phyloP scores from a whole-genome alignment of 2,797 vertebrate species.

The Chaenodraco wilsoni region DNA sequence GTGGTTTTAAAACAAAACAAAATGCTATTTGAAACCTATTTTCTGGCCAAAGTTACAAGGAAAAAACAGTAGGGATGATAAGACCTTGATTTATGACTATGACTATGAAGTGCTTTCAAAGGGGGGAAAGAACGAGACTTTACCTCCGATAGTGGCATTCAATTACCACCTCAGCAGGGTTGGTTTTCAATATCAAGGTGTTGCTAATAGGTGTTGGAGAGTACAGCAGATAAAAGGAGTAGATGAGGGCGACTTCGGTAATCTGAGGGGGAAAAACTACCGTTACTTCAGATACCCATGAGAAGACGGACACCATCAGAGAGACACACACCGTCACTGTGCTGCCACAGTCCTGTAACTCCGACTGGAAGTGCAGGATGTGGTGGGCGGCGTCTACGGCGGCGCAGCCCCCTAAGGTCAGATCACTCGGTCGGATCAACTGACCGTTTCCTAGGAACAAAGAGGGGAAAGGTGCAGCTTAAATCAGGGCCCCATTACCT shows the following conservation, averaged over 20 bases:
- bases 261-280: conserved; percentile 50
- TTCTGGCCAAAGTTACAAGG: neutral
- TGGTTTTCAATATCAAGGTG: conserved; percentile 67
- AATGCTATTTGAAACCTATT: neutral
- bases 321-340: conserved; percentile 32
- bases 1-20: neutral
- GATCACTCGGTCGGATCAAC: conserved; percentile 61
- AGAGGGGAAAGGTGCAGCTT: conserved; percentile 8
- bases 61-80: neutral
- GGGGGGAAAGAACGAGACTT: conserved; percentile 8
- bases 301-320: rapidly evolving
- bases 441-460: conserved; percentile 67
- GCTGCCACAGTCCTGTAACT: conserved; percentile 70
- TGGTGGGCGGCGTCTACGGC: neutral
- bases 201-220: conserved; percentile 49
- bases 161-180: conserved; percentile 58
- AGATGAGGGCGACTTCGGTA: conserved; percentile 68
- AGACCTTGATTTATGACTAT: neutral
- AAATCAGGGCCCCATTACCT: conserved; percentile 39
- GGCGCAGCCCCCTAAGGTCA: conserved; percentile 75
- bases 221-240: conserved; percentile 70
- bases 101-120: too few relatives aligned
- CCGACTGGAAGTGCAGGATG: conserved; percentile 60
- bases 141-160: conserved; percentile 78
- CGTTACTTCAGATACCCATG: neutral